phyloP scores from a whole-genome alignment of 92 coral and sea anemone species.

The Isaurus tuberculatus region DNA sequence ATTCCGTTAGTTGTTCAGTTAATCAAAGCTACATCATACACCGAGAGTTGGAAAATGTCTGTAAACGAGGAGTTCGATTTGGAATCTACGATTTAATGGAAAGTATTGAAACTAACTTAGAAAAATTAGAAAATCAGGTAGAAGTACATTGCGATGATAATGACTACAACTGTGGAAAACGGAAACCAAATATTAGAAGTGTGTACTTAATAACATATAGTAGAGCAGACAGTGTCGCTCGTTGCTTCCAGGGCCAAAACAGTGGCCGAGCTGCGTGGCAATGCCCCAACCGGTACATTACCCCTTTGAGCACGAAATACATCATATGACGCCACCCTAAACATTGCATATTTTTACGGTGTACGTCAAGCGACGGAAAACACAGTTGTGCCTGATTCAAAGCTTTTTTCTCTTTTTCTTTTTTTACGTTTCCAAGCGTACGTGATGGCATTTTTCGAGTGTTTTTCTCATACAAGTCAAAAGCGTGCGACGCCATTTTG shows the following conservation, averaged over 20 bases:
- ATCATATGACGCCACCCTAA: slow-evolving; percentile 9
- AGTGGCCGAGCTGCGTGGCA: neutral
- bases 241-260: slow-evolving; percentile 10
- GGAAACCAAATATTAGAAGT: too few species aligned
- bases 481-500: neutral
- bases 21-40: too few species aligned
- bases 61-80: too few species aligned
- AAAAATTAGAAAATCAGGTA: too few species aligned
- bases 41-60: too few species aligned
- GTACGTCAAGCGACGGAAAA: slow-evolving; percentile 17
- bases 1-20: too few species aligned
- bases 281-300: neutral
- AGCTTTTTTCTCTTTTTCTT: slow-evolving; percentile 3
- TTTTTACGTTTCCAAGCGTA: slow-evolving; percentile 4
- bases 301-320: slow-evolving; percentile 27
- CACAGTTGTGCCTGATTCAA: slow-evolving; percentile 22
- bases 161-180: too few species aligned
- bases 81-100: too few species aligned
- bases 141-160: too few species aligned
- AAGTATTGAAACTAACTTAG: too few species aligned
- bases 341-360: slow-evolving; percentile 22
- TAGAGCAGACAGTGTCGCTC: slow-evolving; percentile 13
- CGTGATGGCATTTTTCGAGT: slow-evolving; percentile 12
- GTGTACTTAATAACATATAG: too few species aligned
- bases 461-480: slow-evolving; percentile 28